Evolutionary conservation across 2,797 vertebrate genomes (phyloP).

Genomic region (Sparidentex hasta): DNA sequence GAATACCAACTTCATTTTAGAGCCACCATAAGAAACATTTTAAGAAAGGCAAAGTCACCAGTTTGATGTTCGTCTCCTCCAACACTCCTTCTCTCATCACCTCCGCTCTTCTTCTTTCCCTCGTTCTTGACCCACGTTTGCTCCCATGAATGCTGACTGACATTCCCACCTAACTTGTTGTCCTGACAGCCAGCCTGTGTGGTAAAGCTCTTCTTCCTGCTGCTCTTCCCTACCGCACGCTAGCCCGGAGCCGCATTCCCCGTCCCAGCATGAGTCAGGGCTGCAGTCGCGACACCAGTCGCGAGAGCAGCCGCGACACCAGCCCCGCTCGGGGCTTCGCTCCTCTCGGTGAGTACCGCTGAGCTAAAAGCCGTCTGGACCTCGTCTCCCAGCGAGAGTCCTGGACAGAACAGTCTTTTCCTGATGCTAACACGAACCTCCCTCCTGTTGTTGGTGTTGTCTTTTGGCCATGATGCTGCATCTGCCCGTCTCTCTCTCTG

Average conservation of each 20-base stretch:
- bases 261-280: slow-evolving; percentile 99
- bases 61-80: not conserved
- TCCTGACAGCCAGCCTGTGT: slow-evolving; percentile 85
- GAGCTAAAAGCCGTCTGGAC: slow-evolving; percentile 38
- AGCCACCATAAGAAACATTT: not conserved
- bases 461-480: not conserved
- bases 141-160: slow-evolving; percentile 64
- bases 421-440: not conserved
- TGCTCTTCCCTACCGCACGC: slow-evolving; percentile 93
- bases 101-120: not conserved
- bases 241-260: slow-evolving; percentile 99
- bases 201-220: slow-evolving; percentile 95
- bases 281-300: slow-evolving; percentile 99
- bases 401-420: not conserved
- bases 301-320: slow-evolving; percentile 99
- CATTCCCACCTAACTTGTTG: slow-evolving; percentile 74
- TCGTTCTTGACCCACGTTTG: not conserved
- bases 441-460: slow-evolving; percentile 3
- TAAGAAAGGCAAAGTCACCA: not conserved
- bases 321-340: slow-evolving; percentile 98
- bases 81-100: slow-evolving; percentile 1
- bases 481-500: slow-evolving; percentile 58
- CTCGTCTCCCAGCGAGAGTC: not conserved
- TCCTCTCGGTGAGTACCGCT: slow-evolving; percentile 93
- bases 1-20: not conserved